These are phyloP conservation scores for Sminthurinus signatus DNA, from an alignment of 1,140 invertebrate species.

Conservation along the genomic window DNA sequence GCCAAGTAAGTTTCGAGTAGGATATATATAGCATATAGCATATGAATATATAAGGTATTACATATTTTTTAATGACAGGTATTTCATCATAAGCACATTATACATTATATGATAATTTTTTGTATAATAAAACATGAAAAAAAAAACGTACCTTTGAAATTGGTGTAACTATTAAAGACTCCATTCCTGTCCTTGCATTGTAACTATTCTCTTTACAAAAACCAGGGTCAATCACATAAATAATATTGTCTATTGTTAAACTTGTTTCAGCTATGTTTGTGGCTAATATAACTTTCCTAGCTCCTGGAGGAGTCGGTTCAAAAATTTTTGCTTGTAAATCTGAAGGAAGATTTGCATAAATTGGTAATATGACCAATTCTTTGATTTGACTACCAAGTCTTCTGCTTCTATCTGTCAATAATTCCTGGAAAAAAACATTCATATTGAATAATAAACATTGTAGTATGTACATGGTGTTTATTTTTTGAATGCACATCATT, in stretches of 20 bases:
- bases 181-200: conserved; percentile 96
- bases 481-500: neutral
- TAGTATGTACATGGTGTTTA: too few relatives aligned
- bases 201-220: conserved; percentile 99
- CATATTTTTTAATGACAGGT: too few relatives aligned
- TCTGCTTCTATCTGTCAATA: conserved; percentile 80
- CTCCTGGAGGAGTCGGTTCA: conserved; percentile 87
- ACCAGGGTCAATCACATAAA: conserved; percentile 98
- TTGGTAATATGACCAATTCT: conserved; percentile 89
- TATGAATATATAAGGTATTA: too few relatives aligned
- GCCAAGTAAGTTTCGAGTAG: neutral
- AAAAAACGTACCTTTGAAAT: conserved; percentile 75
- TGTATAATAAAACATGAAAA: neutral
- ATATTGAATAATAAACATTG: too few relatives aligned
- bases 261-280: conserved; percentile 99
- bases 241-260: conserved; percentile 97
- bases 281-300: conserved; percentile 83
- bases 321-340: conserved; percentile 99
- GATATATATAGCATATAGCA: neutral
- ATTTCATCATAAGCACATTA: conserved; percentile 18
- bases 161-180: conserved; percentile 93
- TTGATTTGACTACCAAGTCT: conserved; percentile 86
- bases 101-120: too few relatives aligned
- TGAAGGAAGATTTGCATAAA: conserved; percentile 96
- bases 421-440: conserved; percentile 61